A percentile compares a stretch with the other conserved stretches of the same genome.
Conservation (phyloP, 2,797 vertebrate species). For the Urocyon cinereoargenteus region DNA sequence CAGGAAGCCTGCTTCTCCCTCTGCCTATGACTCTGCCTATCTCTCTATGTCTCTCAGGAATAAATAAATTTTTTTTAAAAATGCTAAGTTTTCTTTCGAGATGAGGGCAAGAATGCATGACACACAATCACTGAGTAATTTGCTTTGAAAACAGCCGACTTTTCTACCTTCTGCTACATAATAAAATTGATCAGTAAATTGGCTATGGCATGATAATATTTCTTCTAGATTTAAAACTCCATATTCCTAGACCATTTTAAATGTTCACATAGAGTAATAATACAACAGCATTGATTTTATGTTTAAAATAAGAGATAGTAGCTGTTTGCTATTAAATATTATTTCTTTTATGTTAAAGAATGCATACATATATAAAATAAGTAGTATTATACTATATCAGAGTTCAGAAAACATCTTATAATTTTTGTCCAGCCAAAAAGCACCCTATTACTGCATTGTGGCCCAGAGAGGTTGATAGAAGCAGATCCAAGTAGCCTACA, state of each 20-base stretch:
- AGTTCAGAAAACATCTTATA: neutral
- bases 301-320: neutral
- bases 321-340: neutral
- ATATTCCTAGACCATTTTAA: neutral
- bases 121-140: neutral
- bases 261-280: neutral
- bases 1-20: too few species aligned
- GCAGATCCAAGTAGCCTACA: neutral
- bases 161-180: constrained; percentile 41
- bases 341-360: constrained; percentile 7
- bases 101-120: neutral
- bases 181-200: neutral
- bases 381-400: neutral
- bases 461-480: neutral
- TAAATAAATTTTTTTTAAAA: neutral
- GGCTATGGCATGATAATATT: neutral
- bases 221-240: neutral
- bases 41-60: too few species aligned
- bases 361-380: neutral
- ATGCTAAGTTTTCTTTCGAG: neutral
- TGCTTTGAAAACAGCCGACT: constrained; percentile 23
- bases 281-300: neutral
- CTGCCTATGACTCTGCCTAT: too few species aligned
- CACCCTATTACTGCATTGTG: neutral
- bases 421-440: neutral